Evolutionary conservation across 2,888 invertebrate genomes (phyloP).

Genomic region (Bombyx huttoni): DNA sequence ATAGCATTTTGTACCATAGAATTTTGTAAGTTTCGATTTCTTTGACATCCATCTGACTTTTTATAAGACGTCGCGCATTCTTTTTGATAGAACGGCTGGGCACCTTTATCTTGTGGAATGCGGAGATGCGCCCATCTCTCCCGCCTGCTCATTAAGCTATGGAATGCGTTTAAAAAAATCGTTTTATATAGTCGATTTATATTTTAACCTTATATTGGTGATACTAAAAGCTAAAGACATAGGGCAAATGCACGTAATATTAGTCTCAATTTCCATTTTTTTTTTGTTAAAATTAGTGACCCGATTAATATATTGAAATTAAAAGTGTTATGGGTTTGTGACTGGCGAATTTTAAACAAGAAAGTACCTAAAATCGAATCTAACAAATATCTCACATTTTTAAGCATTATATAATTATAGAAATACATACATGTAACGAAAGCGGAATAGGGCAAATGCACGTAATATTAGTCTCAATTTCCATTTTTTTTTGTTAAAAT

Average conservation of each 20-base stretch:
- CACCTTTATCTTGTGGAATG: constrained; percentile 28
- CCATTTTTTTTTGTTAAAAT: too few relatives aligned
- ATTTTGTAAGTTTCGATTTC: background rate
- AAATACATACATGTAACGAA: constrained; percentile 17
- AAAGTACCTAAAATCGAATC: too few relatives aligned
- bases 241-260: background rate
- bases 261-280: background rate
- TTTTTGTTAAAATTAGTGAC: too few relatives aligned
- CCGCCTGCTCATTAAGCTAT: constrained; percentile 7
- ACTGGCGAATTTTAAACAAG: too few relatives aligned
- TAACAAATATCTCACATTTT: too few relatives aligned
- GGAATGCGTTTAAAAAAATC: constrained; percentile 23
- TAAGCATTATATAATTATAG: too few relatives aligned
- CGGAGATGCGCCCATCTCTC: constrained; percentile 21
- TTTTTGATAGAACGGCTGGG: constrained; percentile 9
- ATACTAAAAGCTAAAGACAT: background rate
- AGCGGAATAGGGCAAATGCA: constrained; percentile 15
- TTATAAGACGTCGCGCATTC: constrained; percentile 10
- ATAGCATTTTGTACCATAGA: background rate
- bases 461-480: too few relatives aligned
- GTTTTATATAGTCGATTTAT: constrained; percentile 4
- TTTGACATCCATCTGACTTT: constrained; percentile 17
- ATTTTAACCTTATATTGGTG: background rate
- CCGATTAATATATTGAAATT: too few relatives aligned
- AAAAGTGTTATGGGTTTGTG: too few relatives aligned